Evolutionary conservation across 1,140 invertebrate species (phyloP), one percentile per base, ranked within the genome.

Genomic region (Penaeus chinensis): DNA sequence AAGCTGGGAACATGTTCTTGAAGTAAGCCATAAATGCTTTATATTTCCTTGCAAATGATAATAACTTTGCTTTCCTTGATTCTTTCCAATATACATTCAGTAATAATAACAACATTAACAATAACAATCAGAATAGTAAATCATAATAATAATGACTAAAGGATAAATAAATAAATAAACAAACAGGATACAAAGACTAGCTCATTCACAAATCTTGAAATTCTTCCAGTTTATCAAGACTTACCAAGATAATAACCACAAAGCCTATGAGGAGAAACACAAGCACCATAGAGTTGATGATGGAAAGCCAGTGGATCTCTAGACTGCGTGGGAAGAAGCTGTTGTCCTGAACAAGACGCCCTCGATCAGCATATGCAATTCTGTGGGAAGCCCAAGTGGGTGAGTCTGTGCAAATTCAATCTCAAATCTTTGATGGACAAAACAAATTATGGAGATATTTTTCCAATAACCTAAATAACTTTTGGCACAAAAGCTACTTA

Each of bases 241-340:
- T 91, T 91, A 94, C 93, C 91, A 94, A 89, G 77, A 94, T 94
- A 60, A 94, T 93, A 71, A 93, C 91, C 11, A 94, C 93, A 91
- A 94, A 94, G 10, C 93, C 93, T 54, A 94, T 92, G 3, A 94
- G 91, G 2, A 94, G 91, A 85, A 94, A 93, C 8, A 94, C 93
- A 7, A 94, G 91, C 19, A 94, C 92, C 91, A 93, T 92, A 8
- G 93, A 94, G 91, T 94, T 94, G 60, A 94, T 93, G 74, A 94
- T 93, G 32, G 93, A 94, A 65, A 94, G 91, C 93, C 93, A 94
- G 90, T 94, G 93, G 89, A 94, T 94, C 92, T 94, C 93, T 27
- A 94, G 90, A 42, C 93, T 93, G 89, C 93, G 92, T 2, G 93
- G 93, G 89, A 94, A 94, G 91, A 94, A 94, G 76, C 91, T 92